Evolutionary conservation across 1,140 invertebrate genomes (phyloP), one percentile per base, ranked within the genome.

Genomic region (Eupristina koningsbergeri): DNA sequence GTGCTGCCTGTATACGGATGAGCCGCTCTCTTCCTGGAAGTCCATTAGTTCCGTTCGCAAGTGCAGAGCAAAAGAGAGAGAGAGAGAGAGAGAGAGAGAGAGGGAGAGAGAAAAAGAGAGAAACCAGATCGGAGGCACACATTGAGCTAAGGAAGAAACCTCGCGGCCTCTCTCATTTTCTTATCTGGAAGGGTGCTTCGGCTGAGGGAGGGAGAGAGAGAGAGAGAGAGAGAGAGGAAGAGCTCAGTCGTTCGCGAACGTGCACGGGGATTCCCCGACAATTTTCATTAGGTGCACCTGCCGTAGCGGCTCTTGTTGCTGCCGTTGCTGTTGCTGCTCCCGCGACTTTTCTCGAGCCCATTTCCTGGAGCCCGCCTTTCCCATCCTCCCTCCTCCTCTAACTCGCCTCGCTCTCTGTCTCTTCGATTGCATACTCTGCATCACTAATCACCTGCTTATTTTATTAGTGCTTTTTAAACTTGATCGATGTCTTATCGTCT

Each of bases 241-340:
- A n/a, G n/a, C n/a, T n/a, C n/a, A n/a, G n/a, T n/a, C n/a, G n/a
- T n/a, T n/a, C n/a, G n/a, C 29, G 53, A 63, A 31, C 86, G 73
- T 85, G 69, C 71, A 86, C 58, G 64, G 58, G 78, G 83, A 80
- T 85, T 31, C 47, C 13, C 74, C 41, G 80, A 71, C 41, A 67
- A 71, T 84, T 84, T 84, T 84, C 76, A 84, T 84, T 79, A 79
- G 76, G 79, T 83, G 41, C 74, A 83, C 74, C 81, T 83, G 81
- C 50, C 50, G 29, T 61, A 22, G 9, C 11, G 41, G 41, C 31
- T 39, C 31, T 41, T 41, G 67, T 26, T 41, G 67, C 29, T 53
- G 26, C 31, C 29, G n/a, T 13, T 75, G 45, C 9, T 26, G 6
- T 31, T 19, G 1, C 0, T 26, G 73, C 0, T 36, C 15, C 31